Percentiles rank a stretch among this genome's conserved stretches.
Evolutionary conservation across 2,113 vertebrate genomes (phyloP).

Genomic region (Cyanoderma ruficeps): DNA sequence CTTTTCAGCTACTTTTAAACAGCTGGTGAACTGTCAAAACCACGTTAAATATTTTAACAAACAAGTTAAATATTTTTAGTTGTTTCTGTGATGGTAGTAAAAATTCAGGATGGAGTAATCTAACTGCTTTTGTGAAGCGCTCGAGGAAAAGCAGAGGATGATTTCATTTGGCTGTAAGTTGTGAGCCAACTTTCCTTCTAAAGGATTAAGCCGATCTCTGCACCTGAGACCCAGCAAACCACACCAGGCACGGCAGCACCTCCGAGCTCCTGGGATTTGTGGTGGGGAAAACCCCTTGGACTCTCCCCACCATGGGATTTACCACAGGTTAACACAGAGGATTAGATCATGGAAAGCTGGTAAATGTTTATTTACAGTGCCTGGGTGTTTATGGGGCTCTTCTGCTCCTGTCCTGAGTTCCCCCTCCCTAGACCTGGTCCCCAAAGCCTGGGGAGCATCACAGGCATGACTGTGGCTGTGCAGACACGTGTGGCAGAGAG

Average conservation of each 20-base stretch:
- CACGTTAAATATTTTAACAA: conserved; percentile 61
- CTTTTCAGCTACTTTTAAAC: conserved; percentile 70
- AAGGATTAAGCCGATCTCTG: background rate
- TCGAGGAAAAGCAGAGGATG: background rate
- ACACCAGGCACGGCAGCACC: fast-evolving
- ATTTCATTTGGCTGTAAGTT: background rate
- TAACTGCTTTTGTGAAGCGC: background rate
- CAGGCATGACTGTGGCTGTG: background rate
- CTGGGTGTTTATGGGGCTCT: conserved; percentile 26
- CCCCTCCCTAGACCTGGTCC: background rate
- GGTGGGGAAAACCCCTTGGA: background rate
- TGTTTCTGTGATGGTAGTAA: conserved; percentile 17
- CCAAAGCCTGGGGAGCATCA: background rate
- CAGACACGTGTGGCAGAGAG: background rate
- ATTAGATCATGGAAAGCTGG: conserved; percentile 48
- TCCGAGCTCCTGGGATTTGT: fast-evolving
- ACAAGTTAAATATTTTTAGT: conserved; percentile 66
- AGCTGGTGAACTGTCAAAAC: conserved; percentile 71
- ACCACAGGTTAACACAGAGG: background rate
- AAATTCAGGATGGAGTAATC: conserved; percentile 19
- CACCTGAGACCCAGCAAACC: background rate
- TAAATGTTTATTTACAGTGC: conserved; percentile 36
- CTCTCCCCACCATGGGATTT: background rate
- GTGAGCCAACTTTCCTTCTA: background rate
- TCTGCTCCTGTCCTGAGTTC: background rate